These are phyloP conservation scores for Ginglymostoma cirratum DNA, from an alignment of 2,113 vertebrate species.

Conservation along the genomic window DNA sequence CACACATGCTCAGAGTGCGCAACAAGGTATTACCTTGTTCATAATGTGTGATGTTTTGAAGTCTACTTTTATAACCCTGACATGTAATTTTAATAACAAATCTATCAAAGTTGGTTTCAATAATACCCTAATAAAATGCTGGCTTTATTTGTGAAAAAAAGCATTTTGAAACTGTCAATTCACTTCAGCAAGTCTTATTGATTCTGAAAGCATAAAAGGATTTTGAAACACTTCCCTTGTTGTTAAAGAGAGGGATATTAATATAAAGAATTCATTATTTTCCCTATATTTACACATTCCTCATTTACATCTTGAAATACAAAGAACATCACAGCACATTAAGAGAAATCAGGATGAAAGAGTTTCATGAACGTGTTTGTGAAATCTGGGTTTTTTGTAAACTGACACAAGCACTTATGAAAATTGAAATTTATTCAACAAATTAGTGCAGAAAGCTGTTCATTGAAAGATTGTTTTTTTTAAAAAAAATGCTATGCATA, in stretches of 20 bases:
- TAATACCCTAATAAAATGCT: neutral
- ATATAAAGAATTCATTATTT: neutral
- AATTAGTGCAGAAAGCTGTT: neutral
- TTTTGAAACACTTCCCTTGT: neutral
- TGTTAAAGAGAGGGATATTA: neutral
- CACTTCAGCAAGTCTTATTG: neutral
- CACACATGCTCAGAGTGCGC: neutral
- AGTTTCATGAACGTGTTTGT: neutral
- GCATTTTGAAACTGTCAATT: neutral
- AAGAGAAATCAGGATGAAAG: neutral
- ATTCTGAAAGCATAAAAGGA: slow-evolving; percentile 3
- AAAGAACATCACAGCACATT: neutral
- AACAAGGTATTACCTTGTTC: neutral
- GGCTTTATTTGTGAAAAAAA: neutral
- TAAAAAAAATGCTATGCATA: neutral
- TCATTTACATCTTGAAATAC: neutral
- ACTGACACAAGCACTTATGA: neutral
- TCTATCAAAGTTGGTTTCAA: neutral
- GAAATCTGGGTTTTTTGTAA: neutral
- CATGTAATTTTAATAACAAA: neutral
- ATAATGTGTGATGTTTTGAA: neutral
- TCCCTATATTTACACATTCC: neutral
- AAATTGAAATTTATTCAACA: neutral
- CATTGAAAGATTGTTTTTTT: neutral
- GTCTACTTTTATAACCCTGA: neutral